Percentiles rank a stretch among this genome's conserved stretches.
Evolutionary conservation across 2,888 invertebrate genomes (phyloP).

Genomic region (Drosophila flavopinicola): DNA sequence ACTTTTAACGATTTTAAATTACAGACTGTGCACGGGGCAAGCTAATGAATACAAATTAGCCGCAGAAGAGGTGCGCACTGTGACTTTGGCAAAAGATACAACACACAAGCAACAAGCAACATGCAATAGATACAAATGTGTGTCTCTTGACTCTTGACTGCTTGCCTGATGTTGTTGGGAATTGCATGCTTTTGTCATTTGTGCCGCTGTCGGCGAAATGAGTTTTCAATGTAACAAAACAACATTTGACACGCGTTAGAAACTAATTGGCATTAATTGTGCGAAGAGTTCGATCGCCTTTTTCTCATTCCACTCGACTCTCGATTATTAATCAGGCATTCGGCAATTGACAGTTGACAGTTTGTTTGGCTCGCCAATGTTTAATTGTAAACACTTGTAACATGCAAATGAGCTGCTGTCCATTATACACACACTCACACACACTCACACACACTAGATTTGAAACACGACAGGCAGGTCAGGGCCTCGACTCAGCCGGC

Average conservation of each 20-base stretch:
- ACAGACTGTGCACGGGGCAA: constrained; percentile 68
- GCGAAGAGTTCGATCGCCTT: constrained; percentile 7
- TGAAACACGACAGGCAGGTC: constrained; percentile 45
- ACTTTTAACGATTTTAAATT: constrained; percentile 81
- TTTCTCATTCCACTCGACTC: neutral
- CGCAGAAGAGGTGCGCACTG: constrained; percentile 57
- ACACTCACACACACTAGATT: constrained; percentile 16
- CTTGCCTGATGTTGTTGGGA: constrained; percentile 11
- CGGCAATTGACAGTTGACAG: constrained; percentile 47
- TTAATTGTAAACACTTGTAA: constrained; percentile 79
- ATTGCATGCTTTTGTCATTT: constrained; percentile 21
- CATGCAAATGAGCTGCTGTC: constrained; percentile 66
- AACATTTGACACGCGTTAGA: constrained; percentile 44
- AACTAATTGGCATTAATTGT: constrained; percentile 77
- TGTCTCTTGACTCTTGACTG: constrained; percentile 2
- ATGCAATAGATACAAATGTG: constrained; percentile 15
- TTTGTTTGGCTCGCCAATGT: constrained; percentile 34
- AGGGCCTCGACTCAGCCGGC: constrained; percentile 37
- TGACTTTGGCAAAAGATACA: constrained; percentile 41
- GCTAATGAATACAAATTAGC: constrained; percentile 82
- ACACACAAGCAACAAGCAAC: constrained; percentile 4
- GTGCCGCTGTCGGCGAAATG: constrained; percentile 46
- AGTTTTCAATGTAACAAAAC: constrained; percentile 60
- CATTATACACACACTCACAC: constrained; percentile 3
- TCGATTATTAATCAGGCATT: constrained; percentile 44